Evolutionary conservation across 2,888 invertebrate species (phyloP), one percentile per base, ranked within the genome.

Genomic region (Cheilosia soror): DNA sequence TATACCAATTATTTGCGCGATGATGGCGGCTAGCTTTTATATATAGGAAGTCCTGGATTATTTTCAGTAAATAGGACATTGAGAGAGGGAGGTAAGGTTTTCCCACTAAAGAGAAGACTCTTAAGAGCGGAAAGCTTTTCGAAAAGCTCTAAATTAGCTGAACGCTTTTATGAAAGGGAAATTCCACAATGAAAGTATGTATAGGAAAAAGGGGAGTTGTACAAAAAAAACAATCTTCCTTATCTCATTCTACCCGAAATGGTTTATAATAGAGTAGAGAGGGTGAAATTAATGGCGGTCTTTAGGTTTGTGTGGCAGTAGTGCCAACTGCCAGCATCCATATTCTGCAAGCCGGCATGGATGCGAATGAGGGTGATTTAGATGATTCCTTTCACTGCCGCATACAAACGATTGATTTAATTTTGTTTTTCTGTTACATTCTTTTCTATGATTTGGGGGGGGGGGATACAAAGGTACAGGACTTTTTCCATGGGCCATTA

Each of bases 21-120:
- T 69, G 40, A 33, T 65, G n/a, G 3, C 20, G 9, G 3, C 6
- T 15, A 20, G 9, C 9, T 4, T 51, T 33, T 40, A 60, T 80
- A 78, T 78, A 80, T 84, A 84, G 84, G 84, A 84, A 85, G 85
- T 81, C 85, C 80, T 72, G 81, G 81, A 85, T 81, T 85, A 81
- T 72, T 77, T 72, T 66, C 2, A 33, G n/a, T 68, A 84, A 57
- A 85, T 76, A 85, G 85, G 85, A 42, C 79, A 83, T 25, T 3
- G 57, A 57, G 11, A 44, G 51, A 57, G 20, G 42, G 25, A 47
- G n/a, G 5, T 6, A 44, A n/a, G 33, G 27, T n/a, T 25, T 7
- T 11, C n/a, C 33, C 20, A 31, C 27, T 6, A 11, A 47, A 53
- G 77, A 62, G 69, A 69, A 53, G 11, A 33, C 1, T 27, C 1